These are phyloP conservation scores for Tretioscincus oriximinensis DNA, from an alignment of 2,113 vertebrate species.

Conservation along the genomic window DNA sequence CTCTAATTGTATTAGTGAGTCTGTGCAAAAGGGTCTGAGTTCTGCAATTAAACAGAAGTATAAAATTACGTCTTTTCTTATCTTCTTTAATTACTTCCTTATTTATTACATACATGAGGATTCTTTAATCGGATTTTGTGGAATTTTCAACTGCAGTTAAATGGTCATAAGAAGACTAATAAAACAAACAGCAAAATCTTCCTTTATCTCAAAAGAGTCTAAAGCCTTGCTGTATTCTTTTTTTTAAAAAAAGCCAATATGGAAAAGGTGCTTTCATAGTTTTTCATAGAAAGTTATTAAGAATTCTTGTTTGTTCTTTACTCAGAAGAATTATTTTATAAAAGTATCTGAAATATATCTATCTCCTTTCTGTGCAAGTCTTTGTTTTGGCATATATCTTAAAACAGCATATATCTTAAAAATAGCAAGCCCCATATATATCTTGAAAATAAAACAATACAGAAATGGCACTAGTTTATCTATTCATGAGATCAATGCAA, in stretches of 20 bases:
- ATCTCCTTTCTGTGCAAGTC: too few species aligned
- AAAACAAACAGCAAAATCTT: not conserved
- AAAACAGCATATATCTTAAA: too few species aligned
- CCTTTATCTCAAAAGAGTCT: not conserved
- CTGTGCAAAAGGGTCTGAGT: too few species aligned
- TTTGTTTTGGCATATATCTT: too few species aligned
- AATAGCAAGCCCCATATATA: too few species aligned
- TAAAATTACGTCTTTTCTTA: not conserved
- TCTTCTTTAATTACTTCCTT: not conserved
- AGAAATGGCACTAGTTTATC: too few species aligned
- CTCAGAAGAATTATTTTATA: constrained; percentile 16
- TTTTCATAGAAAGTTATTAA: constrained; percentile 23
- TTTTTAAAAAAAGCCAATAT: constrained; percentile 27
- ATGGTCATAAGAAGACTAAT: not conserved
- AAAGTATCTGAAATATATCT: not conserved
- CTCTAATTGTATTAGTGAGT: too few species aligned
- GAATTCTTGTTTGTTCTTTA: not conserved
- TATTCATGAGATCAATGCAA: not conserved
- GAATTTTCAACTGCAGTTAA: constrained; percentile 39
- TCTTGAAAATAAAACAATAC: too few species aligned
- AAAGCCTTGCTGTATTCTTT: constrained; percentile 40
- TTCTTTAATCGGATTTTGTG: constrained; percentile 17
- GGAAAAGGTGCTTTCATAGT: accelerated
- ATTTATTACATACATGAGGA: constrained; percentile 28
- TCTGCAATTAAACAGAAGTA: constrained; percentile 18